Base-by-base conservation (phyloP, 2,888 invertebrate species). In the Andrena marginata region DNA sequence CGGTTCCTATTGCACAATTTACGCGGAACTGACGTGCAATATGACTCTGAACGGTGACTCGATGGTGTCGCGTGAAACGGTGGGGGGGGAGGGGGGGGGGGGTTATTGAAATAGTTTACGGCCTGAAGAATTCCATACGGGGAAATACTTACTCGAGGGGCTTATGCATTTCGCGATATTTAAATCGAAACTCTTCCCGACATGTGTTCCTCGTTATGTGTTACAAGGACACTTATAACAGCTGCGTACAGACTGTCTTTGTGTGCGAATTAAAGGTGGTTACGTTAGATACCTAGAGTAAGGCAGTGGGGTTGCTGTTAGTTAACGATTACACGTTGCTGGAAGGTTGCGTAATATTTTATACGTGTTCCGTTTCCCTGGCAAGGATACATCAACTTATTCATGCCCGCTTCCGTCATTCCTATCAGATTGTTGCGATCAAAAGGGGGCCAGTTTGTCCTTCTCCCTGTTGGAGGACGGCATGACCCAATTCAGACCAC, bases 401-500 rank as follows among this genome's bases (percentile, higher is more conserved):
- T 42, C 26, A 26, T 42, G n/a, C 13, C 20, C 13, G 31, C 48
- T 60, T 56, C 31, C 29, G 77, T 64, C 72, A 64, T 82, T 86
- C 70, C 51, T 76, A 71, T 77, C 69, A 31, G 72, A 13, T 35
- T 26, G 10, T 42, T 29, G 6, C 62, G 62, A 76, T 80, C 60
- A 60, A 69, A 80, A 82, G 65, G 64, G 71, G 63, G 59, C 42
- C 42, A 69, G 48, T 68, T 75, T 8, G n/a, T 68, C 73, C 42
- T 31, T 56, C 62, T 59, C 56, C 48, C 10, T 13, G 13, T 29
- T 48, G 29, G 29, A 48, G 33, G 51, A 51, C 35, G 56, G 60
- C 68, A 74, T 73, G 84, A 87, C 83, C 88, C 42, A 86, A 86
- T 88, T 88, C 79, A 48, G 59, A 42, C 65, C 81, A 80, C 76